Evolutionary conservation across 2,888 invertebrate genomes (phyloP), one percentile per base, ranked within the genome.

Genomic region (Platycnemis pennipes): DNA sequence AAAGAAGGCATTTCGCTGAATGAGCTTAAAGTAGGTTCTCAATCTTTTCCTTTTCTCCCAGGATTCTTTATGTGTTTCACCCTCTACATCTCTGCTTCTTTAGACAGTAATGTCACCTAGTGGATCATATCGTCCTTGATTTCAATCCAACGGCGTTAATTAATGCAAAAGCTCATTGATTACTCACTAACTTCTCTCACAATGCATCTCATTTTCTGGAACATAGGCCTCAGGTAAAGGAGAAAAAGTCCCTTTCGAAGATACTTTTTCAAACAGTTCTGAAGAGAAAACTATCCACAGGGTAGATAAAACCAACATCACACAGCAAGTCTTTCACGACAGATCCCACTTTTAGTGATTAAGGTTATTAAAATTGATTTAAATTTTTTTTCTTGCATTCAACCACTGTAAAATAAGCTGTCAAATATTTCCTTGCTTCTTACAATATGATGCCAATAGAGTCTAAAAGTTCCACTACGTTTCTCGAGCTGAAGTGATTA

Each of bases 141-240:
- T 77, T 77, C 77, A 37, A 77, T n/a, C 77, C 77, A 77, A 77
- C 37, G 37, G 37, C 77, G 37, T 37, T 77, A 77, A 77, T 77
- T 77, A 77, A 77, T 77, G 5, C 77, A 77, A 37, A 37, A 31
- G n/a, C 77, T 37, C 77, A 37, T 77, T 77, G 1, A 77, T 77
- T 77, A 77, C 77, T 77, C 37, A 77, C 77, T 16, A 16, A 37
- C 37, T 77, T 31, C 37, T 77, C 77, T 77, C 13, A 37, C 37
- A 77, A 77, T 77, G 16, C 77, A 13, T 77, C 77, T 77, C 77
- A 37, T 77, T n/a, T 77, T 77, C 37, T 37, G 2, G 11, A 37
- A 11, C 4, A 37, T 13, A 77, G 77, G 31, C 31, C n/a, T 77
- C 31, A 77, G n/a, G n/a, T n/a, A 49, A 16, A 49, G 49, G 19